These are phyloP conservation scores for Pachliopta kotzebuea DNA, from an alignment of 2,888 invertebrate genomes.

Conservation along the genomic window DNA sequence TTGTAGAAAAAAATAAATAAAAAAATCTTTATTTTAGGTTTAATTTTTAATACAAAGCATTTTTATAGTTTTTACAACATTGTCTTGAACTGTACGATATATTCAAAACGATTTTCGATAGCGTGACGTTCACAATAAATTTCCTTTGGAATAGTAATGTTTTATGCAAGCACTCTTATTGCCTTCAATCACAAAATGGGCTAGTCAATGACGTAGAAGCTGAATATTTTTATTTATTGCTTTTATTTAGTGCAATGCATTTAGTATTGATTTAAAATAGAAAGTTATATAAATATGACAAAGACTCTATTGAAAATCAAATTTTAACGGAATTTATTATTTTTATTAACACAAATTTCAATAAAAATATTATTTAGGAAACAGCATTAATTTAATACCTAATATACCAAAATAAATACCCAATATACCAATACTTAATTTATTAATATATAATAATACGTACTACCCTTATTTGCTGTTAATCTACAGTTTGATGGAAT, in stretches of 20 bases:
- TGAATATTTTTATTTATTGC: background rate
- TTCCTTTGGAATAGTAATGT: slow-evolving; percentile 5
- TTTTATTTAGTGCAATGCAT: background rate
- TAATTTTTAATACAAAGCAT: background rate
- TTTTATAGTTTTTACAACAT: background rate
- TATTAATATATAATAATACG: too few relatives aligned
- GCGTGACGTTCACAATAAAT: slow-evolving; percentile 2
- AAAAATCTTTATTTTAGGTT: background rate
- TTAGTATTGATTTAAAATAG: background rate
- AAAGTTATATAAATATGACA: too few relatives aligned
- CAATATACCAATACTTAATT: too few relatives aligned
- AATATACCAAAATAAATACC: too few relatives aligned
- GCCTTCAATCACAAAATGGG: slow-evolving; percentile 13
- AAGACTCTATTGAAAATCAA: too few relatives aligned
- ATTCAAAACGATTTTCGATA: slow-evolving; percentile 5
- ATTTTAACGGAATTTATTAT: too few relatives aligned
- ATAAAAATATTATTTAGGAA: too few relatives aligned
- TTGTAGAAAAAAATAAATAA: background rate
- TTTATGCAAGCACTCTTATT: slow-evolving; percentile 10
- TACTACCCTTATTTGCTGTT: too few relatives aligned
- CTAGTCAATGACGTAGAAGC: background rate
- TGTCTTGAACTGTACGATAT: background rate
- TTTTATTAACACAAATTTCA: too few relatives aligned
- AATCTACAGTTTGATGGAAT: too few relatives aligned
- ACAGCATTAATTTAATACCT: background rate